phyloP scores from a whole-genome alignment of 2,888 invertebrate species.

The Copidosoma aretas region DNA sequence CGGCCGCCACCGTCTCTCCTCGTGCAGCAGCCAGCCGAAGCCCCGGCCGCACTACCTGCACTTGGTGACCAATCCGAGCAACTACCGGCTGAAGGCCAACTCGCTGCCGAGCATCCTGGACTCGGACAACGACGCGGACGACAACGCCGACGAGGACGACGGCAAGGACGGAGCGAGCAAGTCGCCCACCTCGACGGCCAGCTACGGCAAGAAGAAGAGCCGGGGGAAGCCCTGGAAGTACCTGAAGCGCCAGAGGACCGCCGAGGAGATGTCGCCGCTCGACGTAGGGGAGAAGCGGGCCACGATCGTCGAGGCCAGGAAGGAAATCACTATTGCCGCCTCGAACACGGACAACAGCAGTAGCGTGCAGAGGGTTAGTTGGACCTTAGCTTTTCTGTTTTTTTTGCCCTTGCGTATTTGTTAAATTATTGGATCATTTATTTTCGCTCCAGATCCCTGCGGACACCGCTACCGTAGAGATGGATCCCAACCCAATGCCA shows the following conservation, averaged over 20 bases:
- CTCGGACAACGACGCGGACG: constrained; percentile 74
- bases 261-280: constrained; percentile 59
- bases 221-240: constrained; percentile 58
- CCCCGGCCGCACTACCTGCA: constrained; percentile 58
- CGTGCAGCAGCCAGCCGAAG: constrained; percentile 55
- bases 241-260: constrained; percentile 57
- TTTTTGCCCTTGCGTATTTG: not conserved
- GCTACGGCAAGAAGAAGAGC: constrained; percentile 55
- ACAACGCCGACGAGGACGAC: constrained; percentile 64
- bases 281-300: constrained; percentile 47
- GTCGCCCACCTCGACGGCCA: constrained; percentile 71
- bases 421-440: not conserved
- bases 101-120: constrained; percentile 85
- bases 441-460: constrained; percentile 46
- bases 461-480: constrained; percentile 53
- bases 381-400: not conserved
- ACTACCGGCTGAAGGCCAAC: constrained; percentile 69
- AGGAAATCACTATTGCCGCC: constrained; percentile 6
- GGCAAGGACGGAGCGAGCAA: constrained; percentile 65
- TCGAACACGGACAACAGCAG: constrained; percentile 20
- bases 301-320: constrained; percentile 33
- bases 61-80: constrained; percentile 57
- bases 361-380: constrained; percentile 31
- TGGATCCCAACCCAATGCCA: constrained; percentile 60
- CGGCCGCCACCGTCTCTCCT: constrained; percentile 55